Evolutionary conservation across 2,888 invertebrate genomes (phyloP).

Genomic region (Dione vanillae): DNA sequence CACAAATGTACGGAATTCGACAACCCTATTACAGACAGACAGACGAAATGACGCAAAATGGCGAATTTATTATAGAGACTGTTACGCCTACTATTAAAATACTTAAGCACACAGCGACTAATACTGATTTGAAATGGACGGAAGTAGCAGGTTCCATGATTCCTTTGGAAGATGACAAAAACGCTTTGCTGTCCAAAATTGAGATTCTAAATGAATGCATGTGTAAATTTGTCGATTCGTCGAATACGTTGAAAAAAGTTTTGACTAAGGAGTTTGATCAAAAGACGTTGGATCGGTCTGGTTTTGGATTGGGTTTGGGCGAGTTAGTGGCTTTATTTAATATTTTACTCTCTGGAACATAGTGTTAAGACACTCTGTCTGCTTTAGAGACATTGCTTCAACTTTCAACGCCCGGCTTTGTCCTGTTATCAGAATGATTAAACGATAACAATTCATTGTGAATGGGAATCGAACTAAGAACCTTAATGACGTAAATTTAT

Average conservation of each 20-base stretch:
- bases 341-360: background rate
- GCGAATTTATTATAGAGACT: constrained; percentile 72
- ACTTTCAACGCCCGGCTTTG: background rate
- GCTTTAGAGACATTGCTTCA: background rate
- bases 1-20: constrained; percentile 53
- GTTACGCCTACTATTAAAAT: constrained; percentile 70
- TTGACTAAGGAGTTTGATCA: constrained; percentile 65
- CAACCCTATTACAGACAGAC: constrained; percentile 66
- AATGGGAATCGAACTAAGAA: no score
- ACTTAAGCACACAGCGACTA: constrained; percentile 64
- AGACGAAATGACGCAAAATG: constrained; percentile 65
- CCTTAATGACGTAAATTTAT: no score
- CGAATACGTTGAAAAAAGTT: constrained; percentile 70
- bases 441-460: no score
- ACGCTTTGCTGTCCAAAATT: constrained; percentile 67
- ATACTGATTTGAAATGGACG: constrained; percentile 64
- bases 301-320: constrained; percentile 66
- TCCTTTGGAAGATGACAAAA: constrained; percentile 55
- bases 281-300: constrained; percentile 58
- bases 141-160: constrained; percentile 62
- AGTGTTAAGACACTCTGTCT: background rate
- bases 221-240: constrained; percentile 74
- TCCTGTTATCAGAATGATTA: no score
- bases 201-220: constrained; percentile 70
- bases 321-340: constrained; percentile 61